Conservation (phyloP, 2,888 invertebrate genomes). For the Dusona sp. region DNA sequence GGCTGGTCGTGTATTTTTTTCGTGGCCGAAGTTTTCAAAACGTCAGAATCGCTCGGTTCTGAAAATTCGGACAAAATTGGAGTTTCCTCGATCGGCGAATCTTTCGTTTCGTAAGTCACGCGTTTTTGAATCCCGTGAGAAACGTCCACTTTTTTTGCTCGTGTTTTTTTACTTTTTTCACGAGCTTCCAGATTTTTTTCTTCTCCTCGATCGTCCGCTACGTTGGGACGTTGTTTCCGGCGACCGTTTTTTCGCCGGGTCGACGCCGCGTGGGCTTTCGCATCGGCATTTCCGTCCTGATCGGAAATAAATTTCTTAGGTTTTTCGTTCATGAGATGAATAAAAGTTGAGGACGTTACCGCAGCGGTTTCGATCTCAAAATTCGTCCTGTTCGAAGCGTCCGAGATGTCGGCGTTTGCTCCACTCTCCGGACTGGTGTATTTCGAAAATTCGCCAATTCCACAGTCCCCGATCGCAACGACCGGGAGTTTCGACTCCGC, state of each 20-base stretch:
- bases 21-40: background rate
- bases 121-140: slow-evolving; percentile 15
- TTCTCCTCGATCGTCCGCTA: background rate
- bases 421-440: slow-evolving; percentile 65
- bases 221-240: background rate
- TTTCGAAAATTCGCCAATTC: background rate
- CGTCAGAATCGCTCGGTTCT: background rate
- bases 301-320: background rate
- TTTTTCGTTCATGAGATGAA: slow-evolving; percentile 47
- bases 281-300: background rate
- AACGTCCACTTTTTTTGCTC: slow-evolving; percentile 7
- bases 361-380: slow-evolving; percentile 8
- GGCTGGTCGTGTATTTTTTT: background rate
- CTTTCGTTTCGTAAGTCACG: slow-evolving; percentile 34
- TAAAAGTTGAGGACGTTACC: slow-evolving; percentile 64
- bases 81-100: background rate
- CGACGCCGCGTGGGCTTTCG: background rate
- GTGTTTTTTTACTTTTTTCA: background rate
- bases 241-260: slow-evolving; percentile 21
- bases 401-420: slow-evolving; percentile 63
- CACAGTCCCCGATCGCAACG: background rate
- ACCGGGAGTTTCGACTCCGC: background rate
- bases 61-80: background rate
- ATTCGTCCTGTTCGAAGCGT: slow-evolving; percentile 50
- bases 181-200: too few relatives aligned